Base-by-base conservation (phyloP, 2,888 invertebrate genomes). In the Bursaphelenchus okinawaensis region DNA sequence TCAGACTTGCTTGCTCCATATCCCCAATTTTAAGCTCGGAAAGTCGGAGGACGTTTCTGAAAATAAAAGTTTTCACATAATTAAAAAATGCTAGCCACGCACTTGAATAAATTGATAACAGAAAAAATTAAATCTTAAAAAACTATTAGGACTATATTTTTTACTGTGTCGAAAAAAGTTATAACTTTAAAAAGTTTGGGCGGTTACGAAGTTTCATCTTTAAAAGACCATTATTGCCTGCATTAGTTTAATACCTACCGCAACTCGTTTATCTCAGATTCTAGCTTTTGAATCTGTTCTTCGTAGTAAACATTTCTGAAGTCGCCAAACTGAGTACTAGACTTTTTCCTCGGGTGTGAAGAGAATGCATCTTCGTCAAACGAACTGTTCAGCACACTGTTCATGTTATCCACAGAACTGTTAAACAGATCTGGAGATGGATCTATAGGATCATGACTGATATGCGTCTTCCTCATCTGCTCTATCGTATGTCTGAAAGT, bases 211-310 rank as follows among this genome's bases (percentile, higher is more conserved):
- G n/a, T n/a, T n/a, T n/a, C n/a, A n/a, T n/a, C n/a, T n/a, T n/a
- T n/a, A n/a, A n/a, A n/a, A n/a, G n/a, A n/a, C n/a, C n/a, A n/a
- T n/a, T n/a, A n/a, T n/a, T n/a, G n/a, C n/a, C n/a, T n/a, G n/a
- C n/a, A n/a, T n/a, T n/a, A n/a, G n/a, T n/a, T n/a, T n/a, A n/a
- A n/a, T n/a, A n/a, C n/a, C n/a, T 52, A 77, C 77, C 80, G 76
- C 57, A 85, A 71, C 27, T 79, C 71, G 22, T 78, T 75, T 7
- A 86, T 77, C 70, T 86, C 86, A 54, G 80, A 78, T 62, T 92
- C 92, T 27, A 91, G 90, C 77, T 92, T 92, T 19, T 89, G 88
- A 31, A 93, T 84, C 24, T 92, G 83, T 1, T 79, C 73, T 55
- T 77, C 78, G 57, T 77, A 77, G 63, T 70, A 77, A 19, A 77